Percentiles rank a stretch among this genome's conserved stretches.
Evolutionary conservation across 2,113 vertebrate species (phyloP).

Genomic region (Ophiodon elongatus): DNA sequence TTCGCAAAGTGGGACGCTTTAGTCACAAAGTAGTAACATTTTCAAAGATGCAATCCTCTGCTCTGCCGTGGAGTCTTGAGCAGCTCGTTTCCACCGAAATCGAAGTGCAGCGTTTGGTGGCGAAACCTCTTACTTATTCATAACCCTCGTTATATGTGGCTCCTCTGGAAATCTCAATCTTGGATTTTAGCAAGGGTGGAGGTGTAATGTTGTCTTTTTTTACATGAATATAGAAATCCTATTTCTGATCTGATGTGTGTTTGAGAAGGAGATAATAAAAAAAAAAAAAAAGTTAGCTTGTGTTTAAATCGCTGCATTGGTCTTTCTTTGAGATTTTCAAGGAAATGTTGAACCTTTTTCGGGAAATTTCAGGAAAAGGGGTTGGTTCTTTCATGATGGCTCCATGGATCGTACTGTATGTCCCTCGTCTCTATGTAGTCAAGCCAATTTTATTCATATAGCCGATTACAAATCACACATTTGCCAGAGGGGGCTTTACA

Average conservation of each 20-base stretch:
- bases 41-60: conserved; percentile 39
- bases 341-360: background rate
- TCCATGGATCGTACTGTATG: background rate
- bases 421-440: background rate
- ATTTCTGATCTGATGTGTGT: background rate
- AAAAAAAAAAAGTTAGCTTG: too few species aligned
- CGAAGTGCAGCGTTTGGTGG: background rate
- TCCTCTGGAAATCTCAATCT: background rate
- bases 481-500: too few species aligned
- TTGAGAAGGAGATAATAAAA: background rate
- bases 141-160: background rate
- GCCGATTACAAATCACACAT: too few species aligned
- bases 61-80: conserved; percentile 24
- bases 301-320: background rate
- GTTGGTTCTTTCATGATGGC: background rate
- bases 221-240: background rate
- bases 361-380: too few species aligned
- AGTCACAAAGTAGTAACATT: conserved; percentile 37
- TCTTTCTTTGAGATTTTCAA: background rate
- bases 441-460: too few species aligned
- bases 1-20: conserved; percentile 51
- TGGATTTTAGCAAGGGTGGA: background rate
- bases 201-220: background rate
- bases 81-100: conserved; percentile 20
- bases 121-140: conserved; percentile 17